Conservation (phyloP, 2,113 vertebrate species). For the Larimichthys polyactis region DNA sequence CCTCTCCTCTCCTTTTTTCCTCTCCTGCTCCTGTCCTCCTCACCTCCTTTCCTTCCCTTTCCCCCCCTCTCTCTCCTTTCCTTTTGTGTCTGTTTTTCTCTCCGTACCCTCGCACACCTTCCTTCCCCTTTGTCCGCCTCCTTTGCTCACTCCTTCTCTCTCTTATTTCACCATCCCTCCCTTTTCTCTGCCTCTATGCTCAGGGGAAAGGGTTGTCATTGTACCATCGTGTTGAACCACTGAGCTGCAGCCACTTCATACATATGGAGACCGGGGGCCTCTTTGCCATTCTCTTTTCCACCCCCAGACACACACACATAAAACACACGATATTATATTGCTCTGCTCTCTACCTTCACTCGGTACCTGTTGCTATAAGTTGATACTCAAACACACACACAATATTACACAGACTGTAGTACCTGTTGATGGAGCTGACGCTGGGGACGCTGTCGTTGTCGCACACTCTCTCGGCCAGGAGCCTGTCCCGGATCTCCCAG, state of each 20-base stretch:
- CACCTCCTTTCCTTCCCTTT: slow-evolving; percentile 37
- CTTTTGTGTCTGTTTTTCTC: slow-evolving; percentile 65
- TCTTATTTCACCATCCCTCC: slow-evolving; percentile 73
- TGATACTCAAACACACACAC: slow-evolving; percentile 10
- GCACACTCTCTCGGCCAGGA: slow-evolving; percentile 96
- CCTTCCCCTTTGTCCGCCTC: slow-evolving; percentile 72
- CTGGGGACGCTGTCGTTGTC: slow-evolving; percentile 99
- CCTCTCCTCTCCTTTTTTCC: slow-evolving; percentile 54
- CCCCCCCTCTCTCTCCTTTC: slow-evolving; percentile 53
- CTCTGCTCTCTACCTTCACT: slow-evolving; percentile 31
- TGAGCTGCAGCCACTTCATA: slow-evolving; percentile 85
- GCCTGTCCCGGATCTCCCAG: slow-evolving; percentile 99
- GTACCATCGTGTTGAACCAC: slow-evolving; percentile 85
- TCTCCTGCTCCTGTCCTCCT: slow-evolving; percentile 46
- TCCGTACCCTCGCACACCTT: slow-evolving; percentile 65
- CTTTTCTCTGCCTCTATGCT: slow-evolving; percentile 71
- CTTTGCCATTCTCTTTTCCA: slow-evolving; percentile 66
- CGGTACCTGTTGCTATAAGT: slow-evolving; percentile 62
- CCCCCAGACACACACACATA: slow-evolving; percentile 35
- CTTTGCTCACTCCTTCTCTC: slow-evolving; percentile 73
- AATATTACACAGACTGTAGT: slow-evolving; percentile 37
- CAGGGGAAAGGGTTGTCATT: slow-evolving; percentile 83
- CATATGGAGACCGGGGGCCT: slow-evolving; percentile 81
- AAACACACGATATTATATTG: slow-evolving; percentile 28
- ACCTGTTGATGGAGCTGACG: slow-evolving; percentile 99